Conservation (phyloP, 2,797 vertebrate genomes). For the Ambastaia sidthimunki region DNA sequence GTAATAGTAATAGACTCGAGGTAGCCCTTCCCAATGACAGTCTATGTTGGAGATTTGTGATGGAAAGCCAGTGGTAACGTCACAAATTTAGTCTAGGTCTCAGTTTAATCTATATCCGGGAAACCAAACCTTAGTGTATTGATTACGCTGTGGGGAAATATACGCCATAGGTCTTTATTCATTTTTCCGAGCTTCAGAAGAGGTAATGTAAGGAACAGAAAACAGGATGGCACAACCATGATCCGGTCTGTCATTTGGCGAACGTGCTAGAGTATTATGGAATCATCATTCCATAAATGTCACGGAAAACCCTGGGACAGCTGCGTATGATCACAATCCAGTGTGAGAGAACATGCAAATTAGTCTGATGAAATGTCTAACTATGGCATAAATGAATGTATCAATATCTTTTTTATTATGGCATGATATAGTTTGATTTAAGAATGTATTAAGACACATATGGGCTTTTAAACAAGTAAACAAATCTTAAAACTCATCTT, state of each 20-base stretch:
- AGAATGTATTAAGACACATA: too few relatives aligned
- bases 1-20: constrained; percentile 4
- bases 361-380: background rate
- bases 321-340: background rate
- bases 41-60: background rate
- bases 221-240: background rate
- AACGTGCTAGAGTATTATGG: constrained; percentile 24
- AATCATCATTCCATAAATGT: constrained; percentile 25
- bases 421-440: too few relatives aligned
- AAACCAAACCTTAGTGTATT: background rate
- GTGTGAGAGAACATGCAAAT: constrained; percentile 5
- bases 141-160: background rate
- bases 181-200: background rate
- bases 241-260: background rate
- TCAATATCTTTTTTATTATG: too few relatives aligned
- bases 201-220: too few relatives aligned
- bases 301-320: constrained; percentile 4
- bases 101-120: background rate
- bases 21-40: background rate
- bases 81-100: background rate
- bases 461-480: too few relatives aligned
- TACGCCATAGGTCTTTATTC: background rate
- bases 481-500: too few relatives aligned
- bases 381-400: background rate
- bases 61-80: background rate